Conservation (phyloP, 2,888 invertebrate species). For the Nymphalis urticae region DNA sequence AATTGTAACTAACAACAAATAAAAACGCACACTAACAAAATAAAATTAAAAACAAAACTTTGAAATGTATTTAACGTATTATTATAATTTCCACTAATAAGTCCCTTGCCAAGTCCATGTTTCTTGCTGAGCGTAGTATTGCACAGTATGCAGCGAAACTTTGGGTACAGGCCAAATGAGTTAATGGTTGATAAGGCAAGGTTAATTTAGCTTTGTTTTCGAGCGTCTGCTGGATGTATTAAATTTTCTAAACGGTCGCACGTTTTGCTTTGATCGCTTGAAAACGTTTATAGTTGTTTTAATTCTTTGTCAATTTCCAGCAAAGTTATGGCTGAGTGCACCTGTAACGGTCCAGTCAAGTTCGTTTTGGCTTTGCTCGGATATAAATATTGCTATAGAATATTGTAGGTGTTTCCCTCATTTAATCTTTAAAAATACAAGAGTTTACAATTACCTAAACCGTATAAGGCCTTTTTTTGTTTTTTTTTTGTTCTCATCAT, state of each 20-base stretch:
- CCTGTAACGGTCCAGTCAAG: no score
- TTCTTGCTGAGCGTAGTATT: conserved; percentile 16
- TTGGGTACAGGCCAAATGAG: conserved; percentile 66
- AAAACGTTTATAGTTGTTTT: conserved; percentile 3
- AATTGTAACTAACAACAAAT: no score
- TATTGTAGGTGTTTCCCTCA: no score
- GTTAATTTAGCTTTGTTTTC: conserved; percentile 57
- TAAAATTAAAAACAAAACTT: background rate
- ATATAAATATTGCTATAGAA: no score
- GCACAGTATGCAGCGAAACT: conserved; percentile 33
- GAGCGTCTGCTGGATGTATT: conserved; percentile 13
- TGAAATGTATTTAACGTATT: background rate
- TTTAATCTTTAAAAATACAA: no score
- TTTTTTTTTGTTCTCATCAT: no score
- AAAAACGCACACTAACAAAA: background rate
- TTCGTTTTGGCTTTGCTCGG: no score
- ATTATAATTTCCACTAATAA: conserved; percentile 18
- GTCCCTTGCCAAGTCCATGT: conserved; percentile 17
- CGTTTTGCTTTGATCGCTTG: conserved; percentile 8
- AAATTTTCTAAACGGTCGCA: conserved; percentile 20
- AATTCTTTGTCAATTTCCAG: background rate
- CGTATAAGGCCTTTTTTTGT: no score
- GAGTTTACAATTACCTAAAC: no score
- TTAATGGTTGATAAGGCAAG: conserved; percentile 66
- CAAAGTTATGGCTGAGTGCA: no score